These are phyloP conservation scores for Procavia capensis DNA, from an alignment of 2,113 vertebrate genomes.

Conservation along the genomic window DNA sequence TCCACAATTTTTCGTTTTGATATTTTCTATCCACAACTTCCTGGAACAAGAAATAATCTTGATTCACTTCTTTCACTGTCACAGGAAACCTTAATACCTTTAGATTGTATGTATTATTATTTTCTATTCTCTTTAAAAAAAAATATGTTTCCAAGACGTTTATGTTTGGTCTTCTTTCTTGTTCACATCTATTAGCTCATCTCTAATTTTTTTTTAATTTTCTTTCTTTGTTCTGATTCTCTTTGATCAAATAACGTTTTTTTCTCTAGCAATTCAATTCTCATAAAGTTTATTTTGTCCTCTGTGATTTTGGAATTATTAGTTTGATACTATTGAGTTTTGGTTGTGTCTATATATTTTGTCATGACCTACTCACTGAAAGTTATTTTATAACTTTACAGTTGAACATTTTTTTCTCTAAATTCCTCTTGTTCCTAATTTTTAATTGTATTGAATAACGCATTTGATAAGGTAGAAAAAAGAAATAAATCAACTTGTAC, in stretches of 20 bases:
- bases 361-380: neutral
- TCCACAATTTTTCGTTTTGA: neutral
- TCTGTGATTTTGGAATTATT: neutral
- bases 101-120: neutral
- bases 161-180: neutral
- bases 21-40: fast-evolving
- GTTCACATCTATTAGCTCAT: neutral
- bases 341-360: neutral
- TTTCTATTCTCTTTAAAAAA: neutral
- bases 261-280: neutral
- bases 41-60: neutral
- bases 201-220: neutral
- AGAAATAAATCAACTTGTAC: neutral
- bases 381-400: neutral
- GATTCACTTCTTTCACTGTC: neutral
- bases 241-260: neutral
- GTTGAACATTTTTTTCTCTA: neutral
- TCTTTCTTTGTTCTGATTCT: neutral
- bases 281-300: neutral
- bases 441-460: neutral
- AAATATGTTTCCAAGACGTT: neutral
- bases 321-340: neutral
- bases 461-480: neutral
- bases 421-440: neutral
- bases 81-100: neutral